A percentile compares a stretch with the other conserved stretches of the same genome.
These are phyloP conservation scores for Microctonus aethiopoides DNA, from an alignment of 2,888 invertebrate genomes.

Conservation along the genomic window DNA sequence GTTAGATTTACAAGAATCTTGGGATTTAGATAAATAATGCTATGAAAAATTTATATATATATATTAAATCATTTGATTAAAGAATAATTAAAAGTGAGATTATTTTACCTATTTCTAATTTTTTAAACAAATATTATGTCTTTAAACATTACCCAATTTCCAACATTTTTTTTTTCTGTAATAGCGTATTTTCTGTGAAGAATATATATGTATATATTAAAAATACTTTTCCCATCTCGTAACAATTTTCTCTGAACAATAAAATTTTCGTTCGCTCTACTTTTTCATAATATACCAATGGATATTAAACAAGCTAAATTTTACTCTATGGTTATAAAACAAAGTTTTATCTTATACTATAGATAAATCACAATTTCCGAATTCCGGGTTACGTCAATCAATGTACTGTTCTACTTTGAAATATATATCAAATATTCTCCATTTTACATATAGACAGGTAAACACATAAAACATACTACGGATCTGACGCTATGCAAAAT, in stretches of 20 bases:
- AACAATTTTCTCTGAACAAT: neutral
- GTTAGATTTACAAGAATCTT: no score
- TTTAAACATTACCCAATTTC: no score
- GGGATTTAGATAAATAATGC: no score
- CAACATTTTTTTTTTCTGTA: no score
- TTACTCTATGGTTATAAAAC: slow-evolving; percentile 14
- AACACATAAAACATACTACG: neutral
- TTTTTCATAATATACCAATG: neutral
- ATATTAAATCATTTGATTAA: no score
- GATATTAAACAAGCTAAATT: neutral
- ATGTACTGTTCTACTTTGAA: slow-evolving; percentile 3
- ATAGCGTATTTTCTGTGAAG: no score
- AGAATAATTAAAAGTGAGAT: no score
- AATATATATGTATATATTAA: neutral
- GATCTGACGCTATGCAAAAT: slow-evolving; percentile 13
- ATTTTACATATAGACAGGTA: neutral
- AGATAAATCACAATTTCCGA: slow-evolving; percentile 8
- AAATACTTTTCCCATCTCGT: neutral
- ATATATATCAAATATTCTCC: neutral
- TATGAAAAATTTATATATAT: no score
- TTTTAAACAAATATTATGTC: no score
- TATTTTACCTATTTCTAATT: no score
- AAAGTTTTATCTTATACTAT: neutral
- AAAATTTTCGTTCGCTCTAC: slow-evolving; percentile 21
- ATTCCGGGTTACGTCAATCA: slow-evolving; percentile 26